Evolutionary conservation across 2,888 invertebrate species (phyloP), one percentile per base, ranked within the genome.

Genomic region (Lasioglossum figueresi): DNA sequence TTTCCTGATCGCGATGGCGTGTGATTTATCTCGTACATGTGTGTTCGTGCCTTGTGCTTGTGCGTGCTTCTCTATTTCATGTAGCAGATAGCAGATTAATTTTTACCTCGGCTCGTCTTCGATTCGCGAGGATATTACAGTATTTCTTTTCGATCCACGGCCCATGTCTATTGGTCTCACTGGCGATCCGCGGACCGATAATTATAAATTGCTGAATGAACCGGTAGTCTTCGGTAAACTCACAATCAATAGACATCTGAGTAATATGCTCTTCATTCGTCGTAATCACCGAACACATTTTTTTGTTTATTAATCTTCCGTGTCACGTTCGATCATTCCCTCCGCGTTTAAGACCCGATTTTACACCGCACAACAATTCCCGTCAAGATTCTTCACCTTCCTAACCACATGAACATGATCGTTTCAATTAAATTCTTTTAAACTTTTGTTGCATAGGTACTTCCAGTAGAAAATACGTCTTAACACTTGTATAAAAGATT

Each of bases 21-120:
- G 93, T 93, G 93, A 93, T 93, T 93, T 91, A 92, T 91, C 89
- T 84, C 85, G 83, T 89, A 91, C 91, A 91, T 92, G 90, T 91
- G 91, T 92, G 92, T 93, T 92, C 92, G 91, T 91, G 92, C 78
- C 83, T 86, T 89, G 83, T 88, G 87, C 90, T 84, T 91, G 90
- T 90, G 89, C 90, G 80, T 90, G 82, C 83, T 88, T 88, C 84
- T 84, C 84, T 83, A 79, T 76, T 82, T 77, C 82, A 79, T 89
- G 71, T 71, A 48, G 75, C 80, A 73, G 87, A 80, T 88, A 84
- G 73, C 52, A 82, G 40, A 74, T 74, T 82, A 66, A 48, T 83
- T 79, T 80, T 76, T 78, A 59, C 72, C 12, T 75, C 31, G 23
- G 48, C 68, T 70, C 45, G 34, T 37, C 2, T 31, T n/a, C 5